Conservation (phyloP, 2,888 invertebrate genomes). For the Limnephilus marmoratus region DNA sequence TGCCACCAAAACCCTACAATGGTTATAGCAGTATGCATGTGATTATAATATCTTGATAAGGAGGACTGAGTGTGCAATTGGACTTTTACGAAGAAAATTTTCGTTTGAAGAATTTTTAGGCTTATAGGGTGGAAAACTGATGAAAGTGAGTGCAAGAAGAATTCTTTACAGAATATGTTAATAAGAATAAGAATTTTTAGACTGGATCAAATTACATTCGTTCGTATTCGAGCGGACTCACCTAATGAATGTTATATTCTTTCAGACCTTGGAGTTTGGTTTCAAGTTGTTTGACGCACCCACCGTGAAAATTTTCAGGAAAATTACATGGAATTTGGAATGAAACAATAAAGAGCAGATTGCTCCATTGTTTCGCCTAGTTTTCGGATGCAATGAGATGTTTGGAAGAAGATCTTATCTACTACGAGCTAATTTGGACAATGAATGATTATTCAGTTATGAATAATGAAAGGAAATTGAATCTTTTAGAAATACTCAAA, state of each 20-base stretch:
- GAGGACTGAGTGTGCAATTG: too few species aligned
- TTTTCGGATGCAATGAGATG: neutral
- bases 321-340: slow-evolving; percentile 7
- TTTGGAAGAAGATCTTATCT: neutral
- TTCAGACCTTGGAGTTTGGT: neutral
- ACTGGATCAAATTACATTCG: too few species aligned
- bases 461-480: neutral
- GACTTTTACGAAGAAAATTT: too few species aligned
- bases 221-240: neutral
- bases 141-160: too few species aligned
- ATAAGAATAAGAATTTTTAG: too few species aligned
- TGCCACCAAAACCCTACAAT: too few species aligned
- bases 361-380: slow-evolving; percentile 14
- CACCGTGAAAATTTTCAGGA: slow-evolving; percentile 11
- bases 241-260: neutral
- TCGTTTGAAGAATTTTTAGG: too few species aligned
- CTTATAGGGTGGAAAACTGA: too few species aligned
- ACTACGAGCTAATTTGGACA: neutral
- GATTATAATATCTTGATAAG: too few species aligned
- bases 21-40: too few species aligned
- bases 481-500: neutral
- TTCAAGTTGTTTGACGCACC: neutral
- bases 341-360: slow-evolving; percentile 12
- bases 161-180: too few species aligned
- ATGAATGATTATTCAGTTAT: neutral